phyloP scores from a whole-genome alignment of 2,113 vertebrate species.

The Tychaedon coryphoeus region DNA sequence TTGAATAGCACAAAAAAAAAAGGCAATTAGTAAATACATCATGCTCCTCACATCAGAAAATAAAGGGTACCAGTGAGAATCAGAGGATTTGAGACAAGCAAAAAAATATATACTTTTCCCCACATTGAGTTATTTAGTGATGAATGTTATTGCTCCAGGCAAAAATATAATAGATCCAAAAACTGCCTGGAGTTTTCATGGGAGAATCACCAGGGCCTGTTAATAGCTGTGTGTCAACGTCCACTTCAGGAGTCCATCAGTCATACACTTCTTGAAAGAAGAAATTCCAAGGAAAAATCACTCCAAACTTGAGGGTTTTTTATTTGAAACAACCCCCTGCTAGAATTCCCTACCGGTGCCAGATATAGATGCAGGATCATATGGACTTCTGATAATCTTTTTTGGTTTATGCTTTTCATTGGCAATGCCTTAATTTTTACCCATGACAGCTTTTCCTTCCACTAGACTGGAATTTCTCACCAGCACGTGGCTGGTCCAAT shows the following conservation, averaged over 20 bases:
- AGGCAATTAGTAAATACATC: background rate
- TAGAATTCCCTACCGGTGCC: background rate
- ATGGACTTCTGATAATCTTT: background rate
- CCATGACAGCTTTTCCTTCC: background rate
- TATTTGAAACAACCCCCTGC: background rate
- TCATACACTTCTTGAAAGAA: background rate
- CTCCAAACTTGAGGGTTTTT: background rate
- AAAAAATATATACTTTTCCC: background rate
- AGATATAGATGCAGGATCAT: background rate
- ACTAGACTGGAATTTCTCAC: background rate
- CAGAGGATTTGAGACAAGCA: background rate
- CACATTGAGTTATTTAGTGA: background rate
- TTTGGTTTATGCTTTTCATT: background rate
- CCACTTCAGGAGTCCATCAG: background rate
- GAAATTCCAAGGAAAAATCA: background rate
- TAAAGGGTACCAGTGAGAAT: background rate
- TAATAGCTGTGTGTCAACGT: background rate
- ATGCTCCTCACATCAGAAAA: background rate
- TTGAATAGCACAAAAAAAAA: background rate
- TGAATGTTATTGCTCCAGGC: background rate
- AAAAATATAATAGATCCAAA: background rate
- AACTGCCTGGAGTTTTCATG: background rate
- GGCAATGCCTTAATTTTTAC: background rate
- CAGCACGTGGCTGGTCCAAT: rapidly evolving
- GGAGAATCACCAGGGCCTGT: background rate